A percentile compares a stretch with the other conserved stretches of the same genome.
Conservation (phyloP, 2,113 vertebrate genomes). For the Caracal caracal region DNA sequence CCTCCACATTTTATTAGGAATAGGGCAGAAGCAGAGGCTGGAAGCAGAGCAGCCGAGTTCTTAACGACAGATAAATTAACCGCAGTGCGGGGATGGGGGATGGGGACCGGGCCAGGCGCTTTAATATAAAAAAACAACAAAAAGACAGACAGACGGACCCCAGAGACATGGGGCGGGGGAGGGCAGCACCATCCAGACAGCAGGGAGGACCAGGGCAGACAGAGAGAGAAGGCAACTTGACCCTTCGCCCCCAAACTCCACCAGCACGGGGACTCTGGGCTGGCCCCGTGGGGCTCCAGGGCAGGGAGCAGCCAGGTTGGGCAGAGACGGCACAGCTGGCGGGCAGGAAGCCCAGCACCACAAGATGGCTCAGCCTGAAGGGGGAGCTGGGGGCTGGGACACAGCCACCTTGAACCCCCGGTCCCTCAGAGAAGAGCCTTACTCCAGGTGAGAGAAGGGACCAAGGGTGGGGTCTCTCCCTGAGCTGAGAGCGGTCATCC, state of each 20-base stretch:
- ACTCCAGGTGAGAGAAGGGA: conserved; percentile 53
- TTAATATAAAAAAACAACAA: conserved; percentile 65
- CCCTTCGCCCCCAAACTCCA: conserved; percentile 19
- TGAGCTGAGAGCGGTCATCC: conserved; percentile 68
- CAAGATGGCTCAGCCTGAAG: conserved; percentile 61
- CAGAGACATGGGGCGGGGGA: conserved; percentile 45
- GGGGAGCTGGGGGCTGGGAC: neutral
- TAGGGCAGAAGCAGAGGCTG: conserved; percentile 66
- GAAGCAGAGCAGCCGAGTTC: conserved; percentile 65
- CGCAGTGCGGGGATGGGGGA: conserved; percentile 26
- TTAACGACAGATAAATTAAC: conserved; percentile 80
- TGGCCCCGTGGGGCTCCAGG: neutral
- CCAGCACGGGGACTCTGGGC: neutral
- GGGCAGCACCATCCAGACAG: conserved; percentile 81
- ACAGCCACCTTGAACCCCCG: neutral
- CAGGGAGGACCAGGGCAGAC: conserved; percentile 65
- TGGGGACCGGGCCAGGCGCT: conserved; percentile 33
- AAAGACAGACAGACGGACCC: conserved; percentile 62
- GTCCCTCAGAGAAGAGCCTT: conserved; percentile 60
- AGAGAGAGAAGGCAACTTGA: conserved; percentile 74
- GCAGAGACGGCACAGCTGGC: conserved; percentile 69
- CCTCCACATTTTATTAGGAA: conserved; percentile 74
- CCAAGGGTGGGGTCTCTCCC: conserved; percentile 66
- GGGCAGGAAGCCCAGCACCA: conserved; percentile 78
- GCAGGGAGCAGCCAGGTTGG: conserved; percentile 49